Percentiles rank a stretch among this genome's conserved stretches.
These are phyloP conservation scores for Syrmaticus mikado DNA, from an alignment of 2,113 vertebrate genomes.

Conservation along the genomic window DNA sequence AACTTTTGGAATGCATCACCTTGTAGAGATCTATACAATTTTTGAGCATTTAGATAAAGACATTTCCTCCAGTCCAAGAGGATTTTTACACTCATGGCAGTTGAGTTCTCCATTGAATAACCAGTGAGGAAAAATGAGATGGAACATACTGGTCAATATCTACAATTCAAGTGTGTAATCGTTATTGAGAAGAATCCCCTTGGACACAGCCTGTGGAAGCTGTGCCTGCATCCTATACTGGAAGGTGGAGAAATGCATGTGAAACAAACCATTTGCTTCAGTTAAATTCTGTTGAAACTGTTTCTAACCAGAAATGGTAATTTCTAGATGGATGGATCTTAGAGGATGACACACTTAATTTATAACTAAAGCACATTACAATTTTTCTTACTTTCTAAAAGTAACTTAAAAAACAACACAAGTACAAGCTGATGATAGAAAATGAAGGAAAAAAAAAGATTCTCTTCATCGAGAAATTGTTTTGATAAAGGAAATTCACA, in stretches of 20 bases:
- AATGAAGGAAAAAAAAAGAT: conserved; percentile 3
- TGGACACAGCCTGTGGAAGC: not conserved
- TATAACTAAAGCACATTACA: conserved; percentile 20
- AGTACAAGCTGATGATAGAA: not conserved
- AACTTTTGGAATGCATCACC: conserved; percentile 44
- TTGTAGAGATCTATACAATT: not conserved
- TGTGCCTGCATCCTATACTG: not conserved
- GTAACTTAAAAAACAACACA: not conserved
- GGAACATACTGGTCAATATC: not conserved
- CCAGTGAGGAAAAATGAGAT: not conserved
- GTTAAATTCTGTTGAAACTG: conserved; percentile 20
- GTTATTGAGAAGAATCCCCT: conserved; percentile 3
- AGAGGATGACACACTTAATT: not conserved
- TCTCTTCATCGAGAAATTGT: not conserved
- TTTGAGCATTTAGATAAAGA: conserved; percentile 5
- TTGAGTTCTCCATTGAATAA: not conserved
- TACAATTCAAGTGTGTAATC: not conserved
- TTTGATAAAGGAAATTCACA: not conserved
- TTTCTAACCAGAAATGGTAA: conserved; percentile 58
- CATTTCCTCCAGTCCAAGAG: conserved; percentile 31
- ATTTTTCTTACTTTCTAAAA: conserved; percentile 2
- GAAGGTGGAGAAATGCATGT: not conserved
- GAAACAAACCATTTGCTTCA: conserved; percentile 36
- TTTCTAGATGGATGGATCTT: conserved; percentile 1
- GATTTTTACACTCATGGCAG: not conserved